These are phyloP conservation scores for Drusus annulatus DNA, from an alignment of 1,140 invertebrate genomes.

Conservation along the genomic window DNA sequence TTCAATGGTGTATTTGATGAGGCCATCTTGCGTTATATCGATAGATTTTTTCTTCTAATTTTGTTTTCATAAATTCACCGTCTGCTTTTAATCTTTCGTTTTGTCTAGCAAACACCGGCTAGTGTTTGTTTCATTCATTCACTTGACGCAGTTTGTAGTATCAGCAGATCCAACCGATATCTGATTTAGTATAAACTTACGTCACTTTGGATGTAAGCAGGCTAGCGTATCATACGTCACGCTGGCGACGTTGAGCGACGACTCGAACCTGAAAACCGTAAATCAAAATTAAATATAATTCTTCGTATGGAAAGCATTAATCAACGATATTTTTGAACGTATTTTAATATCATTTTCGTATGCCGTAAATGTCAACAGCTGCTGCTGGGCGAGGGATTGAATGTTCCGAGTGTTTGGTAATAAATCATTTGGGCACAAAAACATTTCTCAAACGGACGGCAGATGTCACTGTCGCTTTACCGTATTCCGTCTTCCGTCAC, in stretches of 20 bases:
- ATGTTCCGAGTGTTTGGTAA: constrained; percentile 18
- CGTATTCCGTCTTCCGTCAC: constrained; percentile 4
- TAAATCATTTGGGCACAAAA: constrained; percentile 50
- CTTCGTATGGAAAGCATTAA: constrained; percentile 14
- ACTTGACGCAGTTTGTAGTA: constrained; percentile 16
- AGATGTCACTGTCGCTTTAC: constrained; percentile 46
- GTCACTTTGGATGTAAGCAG: constrained; percentile 16
- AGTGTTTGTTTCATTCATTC: constrained; percentile 45
- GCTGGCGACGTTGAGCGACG: constrained; percentile 38
- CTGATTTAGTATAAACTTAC: constrained; percentile 41
- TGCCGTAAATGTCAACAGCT: constrained; percentile 13
- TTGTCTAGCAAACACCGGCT: constrained; percentile 15
- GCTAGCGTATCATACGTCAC: constrained; percentile 34
- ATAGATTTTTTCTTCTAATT: constrained; percentile 34
- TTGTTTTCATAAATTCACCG: constrained; percentile 40
- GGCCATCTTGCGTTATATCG: constrained; percentile 41
- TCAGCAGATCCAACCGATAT: constrained; percentile 25
- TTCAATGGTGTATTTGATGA: constrained; percentile 49
- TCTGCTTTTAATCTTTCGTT: constrained; percentile 53
- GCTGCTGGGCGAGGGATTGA: neutral
- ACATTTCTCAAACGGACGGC: constrained; percentile 44
- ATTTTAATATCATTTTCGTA: constrained; percentile 25
- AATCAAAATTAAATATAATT: constrained; percentile 47
- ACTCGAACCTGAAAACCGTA: constrained; percentile 47
- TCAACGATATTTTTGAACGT: neutral